Evolutionary conservation across 2,113 vertebrate species (phyloP), one percentile per base, ranked within the genome.

Genomic region (Cynopterus brachyotis): DNA sequence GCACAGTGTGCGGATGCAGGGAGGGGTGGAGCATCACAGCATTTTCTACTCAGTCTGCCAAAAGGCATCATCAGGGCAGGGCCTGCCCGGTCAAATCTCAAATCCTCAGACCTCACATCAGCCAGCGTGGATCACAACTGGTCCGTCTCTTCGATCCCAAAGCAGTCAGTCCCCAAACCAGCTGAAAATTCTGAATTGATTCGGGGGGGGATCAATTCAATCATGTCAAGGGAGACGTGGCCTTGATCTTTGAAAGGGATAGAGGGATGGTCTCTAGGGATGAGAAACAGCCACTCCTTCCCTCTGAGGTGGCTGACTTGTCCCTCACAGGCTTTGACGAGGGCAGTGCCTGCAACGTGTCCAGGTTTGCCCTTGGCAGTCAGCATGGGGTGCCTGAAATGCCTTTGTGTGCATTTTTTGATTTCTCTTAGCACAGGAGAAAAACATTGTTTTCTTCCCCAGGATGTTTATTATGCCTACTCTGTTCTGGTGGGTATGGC

Each of bases 311-410:
- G 37, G 35, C 50, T 0, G 12, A 24, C 26, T 24, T 55, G 60
- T 42, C 45, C 87, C 60, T 17, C 37, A 2, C 12, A 40, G 53
- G 59, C 40, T 66, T 80, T 72, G 57, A 26, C 42, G 50, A 64
- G 42, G 15, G 32, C 42, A 5, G 5, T 13, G 50, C 42, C 62
- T 2, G 2, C 6, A 22, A 26, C 0, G 0, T 0, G 17, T 45
- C 83, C n/a, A 37, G 79, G 15, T 37, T 47, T 70, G 79, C 70
- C 62, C 11, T 28, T 19, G 15, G 59, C 76, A 16, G 42, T 12
- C 9, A 15, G 81, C 42, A 1, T 1, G 37, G 60, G 1, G 55
- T 1, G 3, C 30, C 19, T 16, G 3, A 30, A 42, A 70, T 3
- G 40, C 40, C 88, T 72, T 59, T 50, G 75, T 2, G 45, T 7